phyloP scores from a whole-genome alignment of 2,797 vertebrate species.

The Rhynchotus rufescens region DNA sequence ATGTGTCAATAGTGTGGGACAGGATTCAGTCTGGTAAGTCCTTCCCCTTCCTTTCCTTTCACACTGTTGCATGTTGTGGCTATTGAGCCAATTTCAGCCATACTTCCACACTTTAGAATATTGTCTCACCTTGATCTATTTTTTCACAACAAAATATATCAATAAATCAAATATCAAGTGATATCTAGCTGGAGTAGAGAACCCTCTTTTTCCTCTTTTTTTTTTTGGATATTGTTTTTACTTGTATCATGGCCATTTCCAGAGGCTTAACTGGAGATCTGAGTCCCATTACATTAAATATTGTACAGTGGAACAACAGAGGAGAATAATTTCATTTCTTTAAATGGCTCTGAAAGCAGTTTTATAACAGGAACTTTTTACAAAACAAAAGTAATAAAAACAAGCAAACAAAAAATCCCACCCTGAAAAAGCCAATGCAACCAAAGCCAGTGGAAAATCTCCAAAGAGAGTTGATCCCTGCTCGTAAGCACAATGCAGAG shows the following conservation, averaged over 20 bases:
- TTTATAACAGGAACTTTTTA: not conserved
- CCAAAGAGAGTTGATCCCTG: rapidly evolving
- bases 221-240: not conserved
- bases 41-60: not conserved
- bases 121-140: not conserved
- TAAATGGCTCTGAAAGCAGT: not conserved
- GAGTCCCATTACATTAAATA: not conserved
- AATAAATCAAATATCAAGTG: not conserved
- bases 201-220: not conserved
- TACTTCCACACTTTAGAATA: rapidly evolving
- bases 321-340: not conserved
- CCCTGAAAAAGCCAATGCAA: not conserved
- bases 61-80: not conserved
- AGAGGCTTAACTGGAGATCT: not conserved
- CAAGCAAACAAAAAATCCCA: not conserved
- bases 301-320: not conserved
- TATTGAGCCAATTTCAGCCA: not conserved
- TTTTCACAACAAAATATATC: not conserved
- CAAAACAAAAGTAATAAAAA: not conserved
- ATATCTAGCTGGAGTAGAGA: not conserved
- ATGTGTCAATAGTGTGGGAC: conserved; percentile 88
- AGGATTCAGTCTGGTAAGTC: conserved; percentile 85
- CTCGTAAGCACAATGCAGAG: rapidly evolving
- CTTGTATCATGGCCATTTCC: rapidly evolving
- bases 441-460: not conserved